A percentile compares a stretch with the other conserved stretches of the same genome.
Evolutionary conservation across 1,140 invertebrate genomes (phyloP).

Genomic region (Drosophila baimaii): DNA sequence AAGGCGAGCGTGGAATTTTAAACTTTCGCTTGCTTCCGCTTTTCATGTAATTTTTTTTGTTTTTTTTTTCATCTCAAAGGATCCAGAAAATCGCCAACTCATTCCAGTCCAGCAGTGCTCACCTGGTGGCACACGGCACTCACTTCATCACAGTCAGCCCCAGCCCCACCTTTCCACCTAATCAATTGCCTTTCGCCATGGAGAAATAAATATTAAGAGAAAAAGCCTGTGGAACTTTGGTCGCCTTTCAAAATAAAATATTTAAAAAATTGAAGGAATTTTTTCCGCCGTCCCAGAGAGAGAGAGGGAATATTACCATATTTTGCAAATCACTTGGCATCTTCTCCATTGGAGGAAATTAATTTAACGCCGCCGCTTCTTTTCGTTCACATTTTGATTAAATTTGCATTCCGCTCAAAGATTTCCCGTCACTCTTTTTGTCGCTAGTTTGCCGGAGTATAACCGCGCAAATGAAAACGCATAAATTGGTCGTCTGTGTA

Average conservation of each 20-base stretch:
- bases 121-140: slow-evolving; percentile 10
- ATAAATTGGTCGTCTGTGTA: slow-evolving; percentile 66
- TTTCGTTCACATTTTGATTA: slow-evolving; percentile 35
- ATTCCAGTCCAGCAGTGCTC: slow-evolving; percentile 29
- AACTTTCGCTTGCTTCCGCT: neutral
- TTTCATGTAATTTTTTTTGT: slow-evolving; percentile 1
- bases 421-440: slow-evolving; percentile 10
- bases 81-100: slow-evolving; percentile 21
- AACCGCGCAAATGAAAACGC: slow-evolving; percentile 61
- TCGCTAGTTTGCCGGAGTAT: slow-evolving; percentile 16
- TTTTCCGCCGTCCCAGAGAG: too few species aligned
- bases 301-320: too few species aligned
- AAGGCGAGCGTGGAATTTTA: slow-evolving; percentile 7
- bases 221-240: slow-evolving; percentile 13
- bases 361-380: slow-evolving; percentile 36
- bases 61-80: too few species aligned
- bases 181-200: slow-evolving; percentile 36
- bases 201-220: slow-evolving; percentile 1
- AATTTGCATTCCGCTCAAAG: slow-evolving; percentile 54
- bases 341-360: slow-evolving; percentile 41
- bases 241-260: slow-evolving; percentile 33
- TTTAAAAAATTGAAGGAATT: slow-evolving; percentile 59
- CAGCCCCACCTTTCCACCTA: slow-evolving; percentile 6
- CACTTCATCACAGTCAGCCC: slow-evolving; percentile 30
- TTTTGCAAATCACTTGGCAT: slow-evolving; percentile 64